Evolutionary conservation across 2,888 invertebrate species (phyloP).

Genomic region (Molanna angustata): DNA sequence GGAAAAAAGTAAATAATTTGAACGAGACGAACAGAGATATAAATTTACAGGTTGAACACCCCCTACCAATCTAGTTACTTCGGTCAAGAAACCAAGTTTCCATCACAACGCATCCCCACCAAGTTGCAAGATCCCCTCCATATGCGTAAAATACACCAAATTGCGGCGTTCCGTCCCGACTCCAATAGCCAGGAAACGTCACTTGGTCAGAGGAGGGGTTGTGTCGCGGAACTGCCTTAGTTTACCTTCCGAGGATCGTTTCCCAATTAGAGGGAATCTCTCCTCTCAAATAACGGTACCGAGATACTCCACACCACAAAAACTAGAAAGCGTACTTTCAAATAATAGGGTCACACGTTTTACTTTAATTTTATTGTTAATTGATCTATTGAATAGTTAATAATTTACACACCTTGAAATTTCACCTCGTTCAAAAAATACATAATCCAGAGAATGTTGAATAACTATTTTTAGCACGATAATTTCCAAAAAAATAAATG

Average conservation of each 20-base stretch:
- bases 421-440: too few species aligned
- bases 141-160: constrained; percentile 47
- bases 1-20: background rate
- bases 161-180: constrained; percentile 42
- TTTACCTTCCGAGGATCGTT: too few species aligned
- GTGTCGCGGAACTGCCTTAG: too few species aligned
- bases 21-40: constrained; percentile 7
- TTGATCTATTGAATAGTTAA: too few species aligned
- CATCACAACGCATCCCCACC: constrained; percentile 54
- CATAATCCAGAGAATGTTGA: too few species aligned
- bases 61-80: constrained; percentile 44
- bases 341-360: constrained; percentile 50
- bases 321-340: constrained; percentile 24
- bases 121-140: constrained; percentile 56
- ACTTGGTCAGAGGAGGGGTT: constrained; percentile 23
- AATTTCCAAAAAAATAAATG: constrained; percentile 10
- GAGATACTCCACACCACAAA: constrained; percentile 35
- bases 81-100: constrained; percentile 25
- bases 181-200: constrained; percentile 19
- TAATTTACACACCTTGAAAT: too few species aligned
- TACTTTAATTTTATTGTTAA: too few species aligned
- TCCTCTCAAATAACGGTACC: too few species aligned
- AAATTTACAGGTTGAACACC: constrained; percentile 49
- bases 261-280: too few species aligned
- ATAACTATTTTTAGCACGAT: background rate